These are phyloP conservation scores for Elephas maximus DNA, from an alignment of 2,113 vertebrate species.

Conservation along the genomic window DNA sequence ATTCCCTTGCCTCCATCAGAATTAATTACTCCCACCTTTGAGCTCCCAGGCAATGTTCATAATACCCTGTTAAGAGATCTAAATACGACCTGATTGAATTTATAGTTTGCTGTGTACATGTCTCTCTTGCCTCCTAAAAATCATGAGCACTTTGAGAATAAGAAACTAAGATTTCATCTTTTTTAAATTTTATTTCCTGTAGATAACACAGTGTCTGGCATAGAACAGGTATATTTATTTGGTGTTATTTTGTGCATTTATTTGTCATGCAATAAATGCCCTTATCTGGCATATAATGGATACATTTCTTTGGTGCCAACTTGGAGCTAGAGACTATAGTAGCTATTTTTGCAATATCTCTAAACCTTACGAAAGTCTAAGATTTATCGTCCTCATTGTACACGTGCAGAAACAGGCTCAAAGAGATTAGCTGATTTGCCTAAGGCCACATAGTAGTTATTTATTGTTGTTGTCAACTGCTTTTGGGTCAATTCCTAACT, in stretches of 20 bases:
- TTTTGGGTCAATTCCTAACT: neutral
- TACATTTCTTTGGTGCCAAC: neutral
- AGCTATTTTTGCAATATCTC: neutral
- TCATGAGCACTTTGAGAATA: neutral
- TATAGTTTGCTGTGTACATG: neutral
- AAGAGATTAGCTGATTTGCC: neutral
- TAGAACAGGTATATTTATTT: neutral
- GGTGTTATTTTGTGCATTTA: neutral
- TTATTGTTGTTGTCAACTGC: neutral
- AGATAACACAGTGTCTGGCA: neutral
- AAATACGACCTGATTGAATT: neutral
- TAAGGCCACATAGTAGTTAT: neutral
- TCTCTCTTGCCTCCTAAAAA: neutral
- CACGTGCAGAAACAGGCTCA: slow-evolving; percentile 9
- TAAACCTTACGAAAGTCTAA: neutral
- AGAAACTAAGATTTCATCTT: neutral
- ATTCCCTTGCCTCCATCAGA: neutral
- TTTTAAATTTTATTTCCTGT: neutral
- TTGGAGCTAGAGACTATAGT: neutral
- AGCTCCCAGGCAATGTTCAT: neutral
- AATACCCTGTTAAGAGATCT: neutral
- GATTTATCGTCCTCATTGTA: neutral
- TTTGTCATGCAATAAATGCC: neutral
- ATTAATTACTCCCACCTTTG: neutral
- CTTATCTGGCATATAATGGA: neutral